Evolutionary conservation across 2,113 vertebrate genomes (phyloP).

Genomic region (Microtus pennsylvanicus): DNA sequence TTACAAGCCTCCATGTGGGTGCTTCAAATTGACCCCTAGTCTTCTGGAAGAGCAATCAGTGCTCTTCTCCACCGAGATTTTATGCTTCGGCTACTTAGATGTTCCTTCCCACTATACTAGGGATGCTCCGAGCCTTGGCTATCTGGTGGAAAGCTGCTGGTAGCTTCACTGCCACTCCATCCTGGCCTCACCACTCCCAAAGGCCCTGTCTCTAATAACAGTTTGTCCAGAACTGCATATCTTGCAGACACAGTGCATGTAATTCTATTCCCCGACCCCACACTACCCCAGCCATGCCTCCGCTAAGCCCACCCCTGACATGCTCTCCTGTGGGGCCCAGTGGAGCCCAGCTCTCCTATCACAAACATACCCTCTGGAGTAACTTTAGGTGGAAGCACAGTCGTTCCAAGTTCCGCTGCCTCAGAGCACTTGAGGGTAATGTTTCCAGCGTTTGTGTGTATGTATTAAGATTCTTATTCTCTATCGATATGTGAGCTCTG

Average conservation of each 20-base stretch:
- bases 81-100: background rate
- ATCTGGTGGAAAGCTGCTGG: background rate
- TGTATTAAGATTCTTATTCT: background rate
- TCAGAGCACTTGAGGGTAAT: rapidly evolving
- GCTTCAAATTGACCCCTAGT: background rate
- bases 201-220: rapidly evolving
- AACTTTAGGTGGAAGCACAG: background rate
- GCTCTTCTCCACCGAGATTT: background rate
- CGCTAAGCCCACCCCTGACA: background rate
- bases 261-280: rapidly evolving
- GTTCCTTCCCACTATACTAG: background rate
- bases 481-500: background rate
- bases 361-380: rapidly evolving
- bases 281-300: background rate
- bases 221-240: background rate
- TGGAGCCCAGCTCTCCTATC: background rate
- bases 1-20: background rate
- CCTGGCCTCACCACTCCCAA: background rate
- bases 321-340: too few relatives aligned
- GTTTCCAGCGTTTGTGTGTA: background rate
- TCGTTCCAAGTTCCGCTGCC: background rate
- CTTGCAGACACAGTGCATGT: background rate
- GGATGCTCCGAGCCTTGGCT: background rate
- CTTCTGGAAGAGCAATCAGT: background rate
- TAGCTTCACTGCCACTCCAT: too few relatives aligned